Percentiles rank a stretch among this genome's conserved stretches.
phyloP scores from a whole-genome alignment of 1,140 invertebrate species.

The Cydia fagiglandana region DNA sequence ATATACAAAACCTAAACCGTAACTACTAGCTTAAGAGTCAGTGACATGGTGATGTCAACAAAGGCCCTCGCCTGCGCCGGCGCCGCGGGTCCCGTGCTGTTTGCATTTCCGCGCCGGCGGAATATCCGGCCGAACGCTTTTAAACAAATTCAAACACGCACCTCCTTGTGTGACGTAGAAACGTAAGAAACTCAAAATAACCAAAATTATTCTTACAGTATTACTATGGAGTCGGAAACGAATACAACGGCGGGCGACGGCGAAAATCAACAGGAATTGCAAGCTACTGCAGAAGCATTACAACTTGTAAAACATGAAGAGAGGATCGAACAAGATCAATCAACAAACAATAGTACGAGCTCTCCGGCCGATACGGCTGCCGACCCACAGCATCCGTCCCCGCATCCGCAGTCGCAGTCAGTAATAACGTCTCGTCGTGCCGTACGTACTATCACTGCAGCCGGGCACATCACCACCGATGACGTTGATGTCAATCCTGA shows the following conservation, averaged over 20 bases:
- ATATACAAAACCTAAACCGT: neutral
- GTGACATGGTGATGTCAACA: slow-evolving; percentile 32
- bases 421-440: slow-evolving; percentile 80
- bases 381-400: slow-evolving; percentile 32
- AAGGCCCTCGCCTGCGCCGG: slow-evolving; percentile 50
- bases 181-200: slow-evolving; percentile 3
- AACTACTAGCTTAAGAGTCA: slow-evolving; percentile 24
- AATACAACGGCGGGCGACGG: slow-evolving; percentile 42
- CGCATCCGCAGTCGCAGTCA: slow-evolving; percentile 58
- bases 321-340: slow-evolving; percentile 41
- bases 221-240: slow-evolving; percentile 57
- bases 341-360: slow-evolving; percentile 13
- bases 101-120: slow-evolving; percentile 56
- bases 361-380: slow-evolving; percentile 28
- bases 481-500: slow-evolving; percentile 62
- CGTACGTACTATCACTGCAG: slow-evolving; percentile 81
- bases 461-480: slow-evolving; percentile 81
- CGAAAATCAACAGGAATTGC: slow-evolving; percentile 50
- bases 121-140: slow-evolving; percentile 59
- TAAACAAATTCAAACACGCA: slow-evolving; percentile 32
- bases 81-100: slow-evolving; percentile 52
- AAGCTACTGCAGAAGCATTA: slow-evolving; percentile 50
- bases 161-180: slow-evolving; percentile 20
- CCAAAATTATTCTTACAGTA: slow-evolving; percentile 38
- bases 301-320: slow-evolving; percentile 67